Percentiles rank a stretch among this genome's conserved stretches.
phyloP scores from a whole-genome alignment of 2,797 vertebrate genomes.

The Sorex maritimensis region DNA sequence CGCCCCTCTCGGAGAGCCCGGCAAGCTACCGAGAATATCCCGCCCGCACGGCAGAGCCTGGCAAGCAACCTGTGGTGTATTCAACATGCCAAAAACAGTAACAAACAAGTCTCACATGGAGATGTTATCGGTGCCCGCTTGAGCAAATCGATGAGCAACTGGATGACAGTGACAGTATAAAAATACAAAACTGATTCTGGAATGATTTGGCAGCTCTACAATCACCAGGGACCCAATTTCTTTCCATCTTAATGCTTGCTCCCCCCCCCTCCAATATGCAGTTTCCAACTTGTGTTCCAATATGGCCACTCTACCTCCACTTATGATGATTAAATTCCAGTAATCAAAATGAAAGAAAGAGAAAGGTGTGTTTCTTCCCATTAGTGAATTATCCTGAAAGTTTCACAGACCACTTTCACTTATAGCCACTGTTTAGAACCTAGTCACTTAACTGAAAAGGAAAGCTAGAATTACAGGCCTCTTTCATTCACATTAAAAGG shows the following conservation, averaged over 20 bases:
- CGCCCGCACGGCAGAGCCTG: no score
- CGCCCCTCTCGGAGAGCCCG: no score
- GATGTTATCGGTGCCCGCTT: no score
- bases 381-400: not conserved
- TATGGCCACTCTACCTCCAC: not conserved
- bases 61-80: no score
- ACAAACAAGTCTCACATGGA: no score
- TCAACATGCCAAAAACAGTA: no score
- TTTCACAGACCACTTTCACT: constrained; percentile 30
- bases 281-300: constrained; percentile 25
- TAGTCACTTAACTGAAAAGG: not conserved
- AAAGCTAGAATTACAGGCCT: not conserved
- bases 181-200: no score
- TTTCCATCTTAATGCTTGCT: constrained; percentile 11
- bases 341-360: not conserved
- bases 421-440: not conserved
- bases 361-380: not conserved
- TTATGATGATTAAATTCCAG: not conserved
- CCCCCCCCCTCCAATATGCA: not conserved
- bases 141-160: no score
- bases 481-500: constrained; percentile 19
- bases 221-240: not conserved
- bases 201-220: not conserved
- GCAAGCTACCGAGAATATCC: no score
- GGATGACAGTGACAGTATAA: no score